Conservation (phyloP, 2,797 vertebrate species). For the Eulemur rubriventer region DNA sequence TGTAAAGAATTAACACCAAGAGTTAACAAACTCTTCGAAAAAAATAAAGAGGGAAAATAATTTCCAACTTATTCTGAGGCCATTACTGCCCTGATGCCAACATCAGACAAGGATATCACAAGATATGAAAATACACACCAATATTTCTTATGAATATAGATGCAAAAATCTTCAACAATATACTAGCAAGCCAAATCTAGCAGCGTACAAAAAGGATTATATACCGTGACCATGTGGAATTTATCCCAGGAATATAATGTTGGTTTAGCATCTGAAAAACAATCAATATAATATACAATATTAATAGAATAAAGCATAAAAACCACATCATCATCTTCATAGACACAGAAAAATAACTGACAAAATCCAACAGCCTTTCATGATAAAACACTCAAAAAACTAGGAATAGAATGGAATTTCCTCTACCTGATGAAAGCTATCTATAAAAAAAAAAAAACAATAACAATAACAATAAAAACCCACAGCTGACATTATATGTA, state of each 20-base stretch:
- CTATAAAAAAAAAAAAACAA: background rate
- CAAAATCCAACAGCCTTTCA: background rate
- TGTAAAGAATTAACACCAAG: slow-evolving; percentile 16
- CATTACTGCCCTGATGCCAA: background rate
- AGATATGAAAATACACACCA: background rate
- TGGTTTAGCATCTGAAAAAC: slow-evolving; percentile 7
- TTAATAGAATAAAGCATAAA: background rate
- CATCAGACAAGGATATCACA: background rate
- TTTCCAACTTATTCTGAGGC: background rate
- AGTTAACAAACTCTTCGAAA: slow-evolving; percentile 20
- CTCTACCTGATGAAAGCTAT: background rate
- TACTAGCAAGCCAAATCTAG: slow-evolving; percentile 32
- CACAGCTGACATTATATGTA: background rate
- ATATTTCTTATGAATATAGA: background rate
- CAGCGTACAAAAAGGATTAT: background rate
- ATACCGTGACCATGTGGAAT: background rate
- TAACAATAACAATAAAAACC: background rate
- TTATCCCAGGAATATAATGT: slow-evolving; percentile 1
- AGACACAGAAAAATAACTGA: background rate
- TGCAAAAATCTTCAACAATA: slow-evolving; percentile 15
- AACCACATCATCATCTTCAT: background rate
- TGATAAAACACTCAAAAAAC: background rate
- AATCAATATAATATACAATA: background rate
- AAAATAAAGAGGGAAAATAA: background rate
- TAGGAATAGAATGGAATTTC: background rate